A percentile compares a stretch with the other conserved stretches of the same genome.
phyloP scores from a whole-genome alignment of 1,140 invertebrate species.

The Lepidurus packardi region DNA sequence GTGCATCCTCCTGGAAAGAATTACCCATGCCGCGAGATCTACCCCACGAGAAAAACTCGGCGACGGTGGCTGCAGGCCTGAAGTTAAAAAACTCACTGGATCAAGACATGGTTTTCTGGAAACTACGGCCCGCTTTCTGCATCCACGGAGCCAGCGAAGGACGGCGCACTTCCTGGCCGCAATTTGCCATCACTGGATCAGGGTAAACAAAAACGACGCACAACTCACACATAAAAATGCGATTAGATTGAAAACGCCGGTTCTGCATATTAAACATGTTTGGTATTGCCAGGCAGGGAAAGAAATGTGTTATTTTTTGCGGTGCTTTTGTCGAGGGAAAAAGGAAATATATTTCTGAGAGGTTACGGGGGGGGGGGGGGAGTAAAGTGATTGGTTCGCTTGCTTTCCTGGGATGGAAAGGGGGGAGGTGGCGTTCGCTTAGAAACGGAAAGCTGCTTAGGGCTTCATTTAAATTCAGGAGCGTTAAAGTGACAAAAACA shows the following conservation, averaged over 20 bases:
- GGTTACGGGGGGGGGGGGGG: no score
- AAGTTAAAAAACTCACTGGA: not conserved
- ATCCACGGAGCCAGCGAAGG: not conserved
- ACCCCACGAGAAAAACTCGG: not conserved
- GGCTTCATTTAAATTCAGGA: not conserved
- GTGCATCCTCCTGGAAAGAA: constrained; percentile 5
- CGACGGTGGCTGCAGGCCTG: not conserved
- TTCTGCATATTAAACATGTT: not conserved
- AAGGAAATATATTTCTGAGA: no score
- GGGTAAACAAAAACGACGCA: constrained; percentile 30
- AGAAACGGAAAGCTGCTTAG: no score
- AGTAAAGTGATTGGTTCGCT: no score
- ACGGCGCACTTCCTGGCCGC: constrained; percentile 33
- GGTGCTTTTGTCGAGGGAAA: no score
- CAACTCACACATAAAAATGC: not conserved
- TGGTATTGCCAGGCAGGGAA: not conserved
- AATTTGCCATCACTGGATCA: constrained; percentile 35
- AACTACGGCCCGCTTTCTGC: constrained; percentile 31
- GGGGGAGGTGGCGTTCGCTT: no score
- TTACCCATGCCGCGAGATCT: constrained; percentile 10
- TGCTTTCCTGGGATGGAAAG: no score
- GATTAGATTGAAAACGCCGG: not conserved
- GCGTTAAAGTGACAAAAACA: not conserved
- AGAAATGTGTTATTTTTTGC: no score
- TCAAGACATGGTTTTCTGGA: not conserved